Conservation (phyloP, 2,797 vertebrate species). For the Calcarius lapponicus region DNA sequence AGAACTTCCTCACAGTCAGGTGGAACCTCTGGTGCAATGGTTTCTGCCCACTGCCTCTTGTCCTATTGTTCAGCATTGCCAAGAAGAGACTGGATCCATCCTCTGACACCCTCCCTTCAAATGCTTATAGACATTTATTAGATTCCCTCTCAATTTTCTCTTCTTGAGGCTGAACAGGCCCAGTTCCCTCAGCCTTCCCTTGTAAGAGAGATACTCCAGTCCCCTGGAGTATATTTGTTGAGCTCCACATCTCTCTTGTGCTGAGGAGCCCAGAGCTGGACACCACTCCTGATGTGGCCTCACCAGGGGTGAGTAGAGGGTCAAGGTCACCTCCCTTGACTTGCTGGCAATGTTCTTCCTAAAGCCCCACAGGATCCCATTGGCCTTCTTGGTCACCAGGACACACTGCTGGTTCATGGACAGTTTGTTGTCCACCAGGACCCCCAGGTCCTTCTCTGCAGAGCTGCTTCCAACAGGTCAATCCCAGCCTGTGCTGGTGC, state of each 20-base stretch:
- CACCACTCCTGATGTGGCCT: background rate
- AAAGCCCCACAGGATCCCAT: rapidly evolving
- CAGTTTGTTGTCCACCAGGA: background rate
- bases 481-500: background rate
- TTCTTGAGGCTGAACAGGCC: background rate
- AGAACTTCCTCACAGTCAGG: background rate
- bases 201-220: background rate
- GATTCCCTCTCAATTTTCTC: background rate
- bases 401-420: background rate
- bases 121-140: background rate
- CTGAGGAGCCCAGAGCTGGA: background rate
- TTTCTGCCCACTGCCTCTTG: background rate
- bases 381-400: rapidly evolving
- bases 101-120: background rate
- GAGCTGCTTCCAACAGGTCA: background rate
- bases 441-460: background rate
- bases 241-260: background rate
- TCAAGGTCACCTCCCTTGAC: background rate
- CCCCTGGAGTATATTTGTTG: background rate
- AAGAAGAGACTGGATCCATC: background rate
- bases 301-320: background rate
- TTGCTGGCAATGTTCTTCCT: background rate
- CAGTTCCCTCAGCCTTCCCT: background rate
- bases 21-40: rapidly evolving
- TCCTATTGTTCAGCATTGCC: background rate